These are phyloP conservation scores for Sinelater perroti DNA, from an alignment of 2,888 invertebrate species.

Conservation along the genomic window DNA sequence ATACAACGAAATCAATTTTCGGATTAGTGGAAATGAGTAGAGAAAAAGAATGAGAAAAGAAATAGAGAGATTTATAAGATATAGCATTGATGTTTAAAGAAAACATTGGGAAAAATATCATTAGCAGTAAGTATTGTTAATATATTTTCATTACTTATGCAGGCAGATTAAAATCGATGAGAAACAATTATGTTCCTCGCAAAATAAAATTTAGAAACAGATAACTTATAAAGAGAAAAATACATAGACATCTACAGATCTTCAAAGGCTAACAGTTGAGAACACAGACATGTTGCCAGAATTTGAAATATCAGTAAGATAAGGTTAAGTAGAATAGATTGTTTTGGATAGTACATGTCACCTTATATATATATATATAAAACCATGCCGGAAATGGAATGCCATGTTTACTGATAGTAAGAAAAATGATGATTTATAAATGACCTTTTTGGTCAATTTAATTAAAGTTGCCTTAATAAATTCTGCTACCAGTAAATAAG, in stretches of 20 bases:
- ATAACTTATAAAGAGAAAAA: constrained; percentile 2
- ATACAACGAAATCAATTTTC: too few species aligned
- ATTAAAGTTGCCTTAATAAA: neutral
- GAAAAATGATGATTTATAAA: neutral
- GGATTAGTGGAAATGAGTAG: too few species aligned
- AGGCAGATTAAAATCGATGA: too few species aligned
- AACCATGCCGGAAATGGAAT: constrained; percentile 45
- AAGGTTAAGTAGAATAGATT: constrained; percentile 54
- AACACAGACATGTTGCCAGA: constrained; percentile 49
- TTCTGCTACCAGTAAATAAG: constrained; percentile 30
- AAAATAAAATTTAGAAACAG: neutral
- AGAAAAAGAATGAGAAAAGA: neutral
- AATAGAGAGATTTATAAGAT: too few species aligned
- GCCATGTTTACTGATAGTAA: constrained; percentile 28
- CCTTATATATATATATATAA: too few species aligned
- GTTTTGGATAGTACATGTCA: constrained; percentile 79
- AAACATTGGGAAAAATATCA: too few species aligned
- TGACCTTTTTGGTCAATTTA: neutral
- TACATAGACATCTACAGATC: constrained; percentile 2
- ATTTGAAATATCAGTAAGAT: constrained; percentile 37
- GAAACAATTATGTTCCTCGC: too few species aligned
- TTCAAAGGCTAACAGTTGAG: constrained; percentile 46
- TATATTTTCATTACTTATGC: too few species aligned
- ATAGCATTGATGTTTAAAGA: too few species aligned
- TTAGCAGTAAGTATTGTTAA: too few species aligned